Evolutionary conservation across 2,797 vertebrate genomes (phyloP).

Genomic region (Bradypodion ventrale): DNA sequence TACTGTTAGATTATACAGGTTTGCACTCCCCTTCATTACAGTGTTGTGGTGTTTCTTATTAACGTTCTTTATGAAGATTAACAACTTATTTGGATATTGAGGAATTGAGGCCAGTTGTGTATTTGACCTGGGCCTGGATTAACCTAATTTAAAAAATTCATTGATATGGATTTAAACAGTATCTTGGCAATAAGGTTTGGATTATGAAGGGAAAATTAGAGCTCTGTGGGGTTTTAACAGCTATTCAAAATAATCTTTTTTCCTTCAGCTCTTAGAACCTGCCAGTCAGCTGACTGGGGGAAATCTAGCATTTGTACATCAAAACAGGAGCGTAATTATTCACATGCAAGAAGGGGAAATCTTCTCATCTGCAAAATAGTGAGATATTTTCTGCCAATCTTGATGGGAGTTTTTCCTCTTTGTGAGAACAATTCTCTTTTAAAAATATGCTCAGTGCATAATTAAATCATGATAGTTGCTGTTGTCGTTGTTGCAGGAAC

Average conservation of each 20-base stretch:
- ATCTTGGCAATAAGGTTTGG: neutral
- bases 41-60: rapidly evolving
- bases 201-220: neutral
- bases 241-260: neutral
- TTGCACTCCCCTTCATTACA: constrained; percentile 1
- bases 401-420: too few species aligned
- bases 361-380: too few species aligned
- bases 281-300: neutral
- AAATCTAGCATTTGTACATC: neutral
- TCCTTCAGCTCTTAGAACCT: neutral
- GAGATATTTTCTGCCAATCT: too few species aligned
- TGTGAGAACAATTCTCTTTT: too few species aligned
- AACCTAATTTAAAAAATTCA: constrained; percentile 24
- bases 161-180: too few species aligned
- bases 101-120: neutral
- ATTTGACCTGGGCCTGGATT: constrained; percentile 14
- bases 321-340: neutral
- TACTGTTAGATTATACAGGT: rapidly evolving
- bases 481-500: too few species aligned
- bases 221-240: neutral
- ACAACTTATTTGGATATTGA: constrained; percentile 22
- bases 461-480: too few species aligned
- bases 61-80: neutral
- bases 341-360: neutral
- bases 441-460: too few species aligned